Percentiles rank a stretch among this genome's conserved stretches.
Conservation (phyloP, 2,797 vertebrate genomes). For the Chrysolophus pictus region DNA sequence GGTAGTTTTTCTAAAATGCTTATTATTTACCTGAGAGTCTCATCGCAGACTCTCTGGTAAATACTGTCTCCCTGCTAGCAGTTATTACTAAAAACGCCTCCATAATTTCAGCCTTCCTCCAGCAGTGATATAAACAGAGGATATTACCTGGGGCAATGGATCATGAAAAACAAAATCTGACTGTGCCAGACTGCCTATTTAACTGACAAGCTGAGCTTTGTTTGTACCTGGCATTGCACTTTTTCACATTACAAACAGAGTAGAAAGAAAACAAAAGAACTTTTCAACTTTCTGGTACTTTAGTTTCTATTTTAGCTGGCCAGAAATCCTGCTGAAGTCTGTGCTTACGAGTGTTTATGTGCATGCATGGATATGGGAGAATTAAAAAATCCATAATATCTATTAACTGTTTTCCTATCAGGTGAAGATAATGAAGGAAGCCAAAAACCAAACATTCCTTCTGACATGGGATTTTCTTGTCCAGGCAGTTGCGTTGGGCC, state of each 20-base stretch:
- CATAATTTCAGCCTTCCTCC: constrained; percentile 30
- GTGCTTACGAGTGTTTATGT: rapidly evolving
- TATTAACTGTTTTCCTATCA: neutral
- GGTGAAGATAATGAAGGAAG: neutral
- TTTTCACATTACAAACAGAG: neutral
- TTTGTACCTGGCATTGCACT: neutral
- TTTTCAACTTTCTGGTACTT: neutral
- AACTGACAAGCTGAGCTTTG: neutral
- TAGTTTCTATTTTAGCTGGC: neutral
- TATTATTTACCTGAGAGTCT: constrained; percentile 74
- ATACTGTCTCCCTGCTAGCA: constrained; percentile 44
- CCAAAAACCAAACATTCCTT: neutral
- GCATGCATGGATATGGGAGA: neutral
- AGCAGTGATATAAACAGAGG: constrained; percentile 4
- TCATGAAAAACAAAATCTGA: constrained; percentile 28
- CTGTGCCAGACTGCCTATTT: neutral
- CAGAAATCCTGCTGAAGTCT: constrained; percentile 38
- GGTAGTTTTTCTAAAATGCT: constrained; percentile 70
- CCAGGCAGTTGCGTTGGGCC: neutral
- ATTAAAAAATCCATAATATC: neutral
- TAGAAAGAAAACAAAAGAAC: neutral
- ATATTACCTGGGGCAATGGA: neutral
- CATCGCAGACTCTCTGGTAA: constrained; percentile 56
- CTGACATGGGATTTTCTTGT: neutral
- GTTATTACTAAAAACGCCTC: constrained; percentile 39